Percentiles rank a stretch among this genome's conserved stretches.
phyloP scores from a whole-genome alignment of 2,113 vertebrate species.

The Nothocercus nigrocapillus region DNA sequence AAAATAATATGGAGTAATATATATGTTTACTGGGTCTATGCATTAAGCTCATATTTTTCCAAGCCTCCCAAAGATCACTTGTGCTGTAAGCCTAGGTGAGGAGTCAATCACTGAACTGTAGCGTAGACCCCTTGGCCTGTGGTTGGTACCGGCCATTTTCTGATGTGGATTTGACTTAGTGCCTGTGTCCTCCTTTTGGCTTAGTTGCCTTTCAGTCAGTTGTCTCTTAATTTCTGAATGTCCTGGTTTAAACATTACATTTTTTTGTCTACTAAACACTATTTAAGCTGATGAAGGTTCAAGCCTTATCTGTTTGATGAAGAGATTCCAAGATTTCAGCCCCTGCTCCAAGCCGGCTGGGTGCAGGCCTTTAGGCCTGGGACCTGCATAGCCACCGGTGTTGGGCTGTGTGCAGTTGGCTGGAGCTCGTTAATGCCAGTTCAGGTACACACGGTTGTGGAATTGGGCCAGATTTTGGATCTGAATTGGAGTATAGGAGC shows the following conservation, averaged over 20 bases:
- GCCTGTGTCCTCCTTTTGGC: background rate
- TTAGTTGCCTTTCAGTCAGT: background rate
- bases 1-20: background rate
- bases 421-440: background rate
- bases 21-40: background rate
- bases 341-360: background rate
- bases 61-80: background rate
- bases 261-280: background rate
- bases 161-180: background rate
- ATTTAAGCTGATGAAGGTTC: background rate
- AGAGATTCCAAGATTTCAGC: background rate
- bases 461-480: background rate
- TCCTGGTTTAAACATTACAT: background rate
- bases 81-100: background rate
- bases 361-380: background rate
- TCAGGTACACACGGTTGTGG: background rate
- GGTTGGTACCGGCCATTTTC: background rate
- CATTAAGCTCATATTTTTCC: background rate
- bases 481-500: background rate
- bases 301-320: background rate
- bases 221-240: background rate
- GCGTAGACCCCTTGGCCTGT: background rate
- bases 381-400: background rate
- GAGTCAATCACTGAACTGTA: background rate
- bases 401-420: background rate